Base-by-base conservation (phyloP, 2,113 vertebrate genomes). In the Todiramphus saurophagus region DNA sequence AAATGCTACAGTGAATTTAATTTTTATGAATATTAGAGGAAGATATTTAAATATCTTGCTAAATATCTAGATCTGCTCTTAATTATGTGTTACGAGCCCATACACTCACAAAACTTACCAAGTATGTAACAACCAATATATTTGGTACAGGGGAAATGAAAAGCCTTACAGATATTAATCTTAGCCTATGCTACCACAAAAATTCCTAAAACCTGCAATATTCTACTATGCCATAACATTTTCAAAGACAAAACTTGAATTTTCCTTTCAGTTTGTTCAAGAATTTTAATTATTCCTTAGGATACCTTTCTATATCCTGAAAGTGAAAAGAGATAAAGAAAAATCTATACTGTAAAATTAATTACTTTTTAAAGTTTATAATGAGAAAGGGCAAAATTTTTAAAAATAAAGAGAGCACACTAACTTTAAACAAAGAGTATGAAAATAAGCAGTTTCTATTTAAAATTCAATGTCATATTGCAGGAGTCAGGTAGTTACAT, bases 81-180 rank as follows among this genome's bases (percentile, higher is more conserved):
- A 41, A 31, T 53, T 8, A 8, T 25, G 15, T 2, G 1, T 28
- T 30, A 53, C 8, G 23, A 50, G 50, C 50, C 56, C 30, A 67
- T 2, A 41, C 4, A 72, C 5, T 67, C 9, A 8, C 6, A 30
- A 66, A 79, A 5, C 2, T 21, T 37, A 46, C 21, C 20, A 11
- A 0, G 0, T 30, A 16, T 19, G 12, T 31, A 74, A 44, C 31
- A 72, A 72, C 30, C 48, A 69, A 31, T 18, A 5, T 9, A 41
- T 67, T 68, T 37, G 7, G 5, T 63, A 50, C 13, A 30, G 31
- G 1, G 5, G 33, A 63, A 82, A 63, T 56, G 7, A 68, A 91
- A 83, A 9, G 9, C 31, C 46, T 48, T 3, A 25, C 4, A 70
- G 64, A 90, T 21, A 50, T 3, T 77, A 53, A 86, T 64, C 87